Evolutionary conservation across 2,888 invertebrate genomes (phyloP), one percentile per base, ranked within the genome.

Genomic region (Sinopyrophorus schimmeli): DNA sequence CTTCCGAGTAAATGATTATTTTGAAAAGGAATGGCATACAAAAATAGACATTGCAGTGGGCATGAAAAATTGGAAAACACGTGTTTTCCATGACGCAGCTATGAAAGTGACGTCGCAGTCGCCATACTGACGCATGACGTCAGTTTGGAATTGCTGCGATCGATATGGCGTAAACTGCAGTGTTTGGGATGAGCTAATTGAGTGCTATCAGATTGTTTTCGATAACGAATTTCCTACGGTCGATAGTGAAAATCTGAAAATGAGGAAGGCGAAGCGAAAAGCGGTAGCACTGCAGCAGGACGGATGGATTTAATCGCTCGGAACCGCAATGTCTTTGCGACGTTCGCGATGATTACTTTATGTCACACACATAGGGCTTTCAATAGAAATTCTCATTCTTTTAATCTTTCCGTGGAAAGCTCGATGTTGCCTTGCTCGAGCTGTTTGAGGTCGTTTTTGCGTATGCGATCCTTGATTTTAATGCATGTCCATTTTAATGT

Each of bases 121-220:
- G 75, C 75, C 75, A 75, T 76, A 70, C 75, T 75, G 70, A 61
- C 67, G 68, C 57, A 68, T 76, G 76, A 76, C 76, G 76, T 76
- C 73, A 74, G 65, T 53, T 30, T 31, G 18, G 52, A 39, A 20
- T 58, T 49, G 42, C 54, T 47, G 49, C 55, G 66, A 64, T 64
- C 64, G 65, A 65, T 66, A 68, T 50, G 47, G 17, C 58, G 55
- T 26, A 63, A 63, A 63, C 65, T 66, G 66, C 64, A 66, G 65
- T 62, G 59, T 55, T 60, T 11, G 39, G 42, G 57, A 61, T 58
- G 58, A 56, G 56, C 62, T 59, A 64, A 61, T 60, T 59, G 60
- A 55, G 53, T 54, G 44, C 46, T 50, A 44, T 50, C 44, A 44
- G 39, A 50, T 46, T 40, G 34, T 44, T 46, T 40, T 35, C 27